A percentile compares a stretch with the other conserved stretches of the same genome.
phyloP scores from a whole-genome alignment of 35 echinoderm and acorn worm genomes.

The Acanthaster planci region DNA sequence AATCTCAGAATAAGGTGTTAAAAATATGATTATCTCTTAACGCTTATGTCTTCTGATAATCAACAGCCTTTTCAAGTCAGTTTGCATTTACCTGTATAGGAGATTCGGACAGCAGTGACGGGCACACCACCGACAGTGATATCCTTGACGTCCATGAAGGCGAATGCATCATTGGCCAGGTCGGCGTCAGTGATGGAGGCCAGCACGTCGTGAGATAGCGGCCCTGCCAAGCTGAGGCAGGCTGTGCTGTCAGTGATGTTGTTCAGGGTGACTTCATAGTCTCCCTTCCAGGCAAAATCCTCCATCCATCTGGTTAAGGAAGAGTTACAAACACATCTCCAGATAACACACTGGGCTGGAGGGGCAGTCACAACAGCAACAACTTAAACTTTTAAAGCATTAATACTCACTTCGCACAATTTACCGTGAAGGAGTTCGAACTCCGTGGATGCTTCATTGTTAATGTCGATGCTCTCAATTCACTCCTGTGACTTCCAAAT shows the following conservation, averaged over 20 bases:
- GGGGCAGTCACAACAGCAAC: neutral
- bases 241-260: conserved; percentile 80
- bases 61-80: too few species aligned
- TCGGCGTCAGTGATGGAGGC: conserved; percentile 61
- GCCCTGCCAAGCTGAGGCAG: conserved; percentile 75
- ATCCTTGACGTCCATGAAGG: conserved; percentile 60
- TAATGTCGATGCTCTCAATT: too few species aligned
- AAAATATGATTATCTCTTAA: too few species aligned
- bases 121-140: conserved; percentile 69
- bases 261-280: conserved; percentile 66
- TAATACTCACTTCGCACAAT: too few species aligned
- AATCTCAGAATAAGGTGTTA: too few species aligned
- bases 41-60: too few species aligned
- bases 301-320: conserved; percentile 81
- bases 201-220: conserved; percentile 73
- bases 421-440: too few species aligned
- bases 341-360: neutral
- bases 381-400: too few species aligned
- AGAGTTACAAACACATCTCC: neutral
- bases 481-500: too few species aligned
- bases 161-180: conserved; percentile 67
- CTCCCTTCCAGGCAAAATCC: conserved; percentile 51
- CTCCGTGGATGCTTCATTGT: too few species aligned
- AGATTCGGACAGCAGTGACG: conserved; percentile 72
- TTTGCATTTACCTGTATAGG: conserved; percentile 82